A percentile compares a stretch with the other conserved stretches of the same genome.
Evolutionary conservation across 23 tunicate species (phyloP).

Genomic region (Botrylloides violaceus): DNA sequence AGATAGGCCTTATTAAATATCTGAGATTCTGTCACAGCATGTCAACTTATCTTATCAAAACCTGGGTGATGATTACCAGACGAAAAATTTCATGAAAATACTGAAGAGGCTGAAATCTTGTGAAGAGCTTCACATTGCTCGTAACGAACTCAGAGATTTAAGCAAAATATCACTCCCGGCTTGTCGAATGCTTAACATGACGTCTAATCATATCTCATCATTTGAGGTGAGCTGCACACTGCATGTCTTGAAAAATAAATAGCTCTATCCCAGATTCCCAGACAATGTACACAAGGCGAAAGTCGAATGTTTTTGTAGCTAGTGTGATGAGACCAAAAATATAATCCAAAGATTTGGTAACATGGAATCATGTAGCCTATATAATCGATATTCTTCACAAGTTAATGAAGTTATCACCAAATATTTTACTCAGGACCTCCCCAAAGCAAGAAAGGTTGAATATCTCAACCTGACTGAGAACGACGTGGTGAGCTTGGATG

Average conservation of each 20-base stretch:
- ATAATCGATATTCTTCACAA: too few species aligned
- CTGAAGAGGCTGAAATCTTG: slow-evolving; percentile 33
- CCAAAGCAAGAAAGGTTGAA: not conserved
- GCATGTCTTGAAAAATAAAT: too few species aligned
- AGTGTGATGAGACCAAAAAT: too few species aligned
- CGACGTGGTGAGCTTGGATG: not conserved
- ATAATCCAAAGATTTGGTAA: too few species aligned
- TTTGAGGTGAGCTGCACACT: slow-evolving; percentile 63
- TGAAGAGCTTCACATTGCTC: slow-evolving; percentile 56
- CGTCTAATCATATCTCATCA: slow-evolving; percentile 46
- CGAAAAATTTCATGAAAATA: slow-evolving; percentile 55
- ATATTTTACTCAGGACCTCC: slow-evolving; percentile 21
- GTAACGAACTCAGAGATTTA: slow-evolving; percentile 40
- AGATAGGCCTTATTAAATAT: too few species aligned
- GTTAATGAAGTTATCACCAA: too few species aligned
- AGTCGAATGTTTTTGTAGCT: too few species aligned
- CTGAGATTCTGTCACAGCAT: too few species aligned
- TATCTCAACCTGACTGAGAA: slow-evolving; percentile 27
- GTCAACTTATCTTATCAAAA: slow-evolving; percentile 80
- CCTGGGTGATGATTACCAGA: slow-evolving; percentile 65
- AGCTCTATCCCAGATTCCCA: too few species aligned
- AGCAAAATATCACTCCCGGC: slow-evolving; percentile 27
- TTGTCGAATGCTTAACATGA: slow-evolving; percentile 42
- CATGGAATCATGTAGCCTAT: too few species aligned
- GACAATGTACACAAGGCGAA: too few species aligned